These are phyloP conservation scores for Drosophila dunni DNA, from an alignment of 1,140 invertebrate genomes.

Conservation along the genomic window DNA sequence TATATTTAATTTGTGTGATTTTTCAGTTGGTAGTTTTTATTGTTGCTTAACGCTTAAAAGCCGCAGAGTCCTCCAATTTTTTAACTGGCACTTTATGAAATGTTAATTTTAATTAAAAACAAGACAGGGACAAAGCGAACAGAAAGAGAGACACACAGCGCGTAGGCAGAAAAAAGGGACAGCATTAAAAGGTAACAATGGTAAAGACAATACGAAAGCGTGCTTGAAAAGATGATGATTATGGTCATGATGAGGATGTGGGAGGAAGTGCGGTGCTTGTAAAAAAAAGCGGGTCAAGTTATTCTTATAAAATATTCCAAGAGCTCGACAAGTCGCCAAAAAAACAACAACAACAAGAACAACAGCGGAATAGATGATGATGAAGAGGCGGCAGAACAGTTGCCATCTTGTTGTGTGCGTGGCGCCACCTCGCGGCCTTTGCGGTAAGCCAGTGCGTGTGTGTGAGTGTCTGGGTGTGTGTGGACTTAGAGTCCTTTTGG, in stretches of 20 bases:
- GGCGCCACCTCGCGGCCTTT: slow-evolving; percentile 21
- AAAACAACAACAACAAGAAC: slow-evolving; percentile 34
- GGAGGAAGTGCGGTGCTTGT: slow-evolving; percentile 29
- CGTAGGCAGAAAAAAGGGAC: not conserved
- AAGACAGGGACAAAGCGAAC: slow-evolving; percentile 25
- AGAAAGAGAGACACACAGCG: slow-evolving; percentile 10
- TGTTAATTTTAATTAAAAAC: slow-evolving; percentile 81
- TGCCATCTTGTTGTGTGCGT: slow-evolving; percentile 11
- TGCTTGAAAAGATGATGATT: slow-evolving; percentile 17
- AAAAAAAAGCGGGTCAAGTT: slow-evolving; percentile 76
- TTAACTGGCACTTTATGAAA: slow-evolving; percentile 62
- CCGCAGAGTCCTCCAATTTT: not conserved
- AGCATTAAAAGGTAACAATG: slow-evolving; percentile 48
- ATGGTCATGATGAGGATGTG: slow-evolving; percentile 12
- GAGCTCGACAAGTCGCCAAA: slow-evolving; percentile 67
- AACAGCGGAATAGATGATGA: slow-evolving; percentile 19
- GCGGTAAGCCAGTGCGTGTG: slow-evolving; percentile 10
- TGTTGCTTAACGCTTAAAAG: slow-evolving; percentile 14
- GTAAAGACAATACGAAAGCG: slow-evolving; percentile 37
- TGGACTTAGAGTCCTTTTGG: slow-evolving; percentile 44
- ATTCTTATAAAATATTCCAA: slow-evolving; percentile 82
- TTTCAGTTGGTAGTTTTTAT: slow-evolving; percentile 11
- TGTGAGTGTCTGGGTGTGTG: slow-evolving; percentile 9
- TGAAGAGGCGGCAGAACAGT: slow-evolving; percentile 19
- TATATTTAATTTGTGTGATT: slow-evolving; percentile 26